Evolutionary conservation across 2,113 vertebrate species (phyloP), one percentile per base, ranked within the genome.

Genomic region (Tor tambroides): DNA sequence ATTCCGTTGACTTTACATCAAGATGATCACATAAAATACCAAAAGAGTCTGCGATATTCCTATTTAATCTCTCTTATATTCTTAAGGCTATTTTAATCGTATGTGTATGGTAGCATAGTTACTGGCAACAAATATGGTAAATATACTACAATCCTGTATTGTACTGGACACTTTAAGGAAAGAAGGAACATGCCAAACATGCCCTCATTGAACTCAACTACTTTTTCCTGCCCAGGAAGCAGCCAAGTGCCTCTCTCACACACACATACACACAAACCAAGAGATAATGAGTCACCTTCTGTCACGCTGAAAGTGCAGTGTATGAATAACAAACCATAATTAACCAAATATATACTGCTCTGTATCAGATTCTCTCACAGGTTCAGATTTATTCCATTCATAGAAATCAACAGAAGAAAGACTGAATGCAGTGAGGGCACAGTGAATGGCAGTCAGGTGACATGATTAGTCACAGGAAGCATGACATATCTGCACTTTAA

Each of bases 401-500:
- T 11, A 56, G 28, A 6, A 2, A 28, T 78, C 46, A 80, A 38
- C 51, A 80, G 19, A 7, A 23, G 3, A 3, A 43, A 23, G 19
- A 4, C n/a, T 77, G 26, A 51, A 75, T 1, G 38, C 23, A n/a
- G 21, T 26, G 38, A 43, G 65, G 3, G 65, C 30, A 75, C 19
- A 75, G 38, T 41, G 35, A 1, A 19, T 72, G 38, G 4, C 19
- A 38, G 19, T 79, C 75, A 75, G 72, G 21, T 81, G 79, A 81
- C 79, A 26, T 38, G 35, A 65, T 43, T 43, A 81, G 59, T 61
- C 35, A 82, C 59, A 83, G 63, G 61, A 83, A 69, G 80, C 80
- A 69, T 32, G 41, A 83, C 26, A 54, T 32, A n/a, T 35, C 46
- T 7, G 46, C 10, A 23, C 35, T 63, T 65, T 14, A 63, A 79